Evolutionary conservation across 2,888 invertebrate genomes (phyloP), one percentile per base, ranked within the genome.

Genomic region (Pterostichus madidus): DNA sequence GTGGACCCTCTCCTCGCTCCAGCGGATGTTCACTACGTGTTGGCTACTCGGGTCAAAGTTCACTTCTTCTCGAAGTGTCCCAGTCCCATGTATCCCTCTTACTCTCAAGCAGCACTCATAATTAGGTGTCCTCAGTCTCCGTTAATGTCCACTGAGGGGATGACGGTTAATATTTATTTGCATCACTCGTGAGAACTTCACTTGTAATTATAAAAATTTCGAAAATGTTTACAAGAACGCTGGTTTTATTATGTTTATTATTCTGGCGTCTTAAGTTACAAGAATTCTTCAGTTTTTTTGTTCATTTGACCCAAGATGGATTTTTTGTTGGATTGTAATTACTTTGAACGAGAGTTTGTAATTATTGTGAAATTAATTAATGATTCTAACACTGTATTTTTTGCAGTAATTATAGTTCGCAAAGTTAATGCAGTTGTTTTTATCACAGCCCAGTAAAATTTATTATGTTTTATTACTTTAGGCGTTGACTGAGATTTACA

Each of bases 131-230:
- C 32, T n/a, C 53, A 78, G 56, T 17, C 32, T 44, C 31, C 24
- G 46, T 76, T 49, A 32, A 76, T 49, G 46, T 17, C 11, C 52
- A 31, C 24, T n/a, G 32, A 35, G 52, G 75, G 75, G 75, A 39
- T 75, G 78, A 59, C 39, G 44, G 61, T 17, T 24, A 13, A 44
- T 59, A 44, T 79, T 79, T 79, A 79, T 79, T 79, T 79, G 17
- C 46, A 52, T 44, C 31, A 8, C 31, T 59, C 64, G 49, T 79
- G 79, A 64, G 79, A 79, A 79, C 79, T 64, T 49, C 10, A 7
- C 24, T 24, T 17, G 79, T 79, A 79, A 79, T 79, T 79, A 79
- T 79, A 79, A 79, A 79, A 79, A 79, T 79, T 79, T 64, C 46
- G 79, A 79, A 79, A 79, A 79, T 78, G 78, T 61, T 31, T 35